Percentiles rank a stretch among this genome's conserved stretches.
Evolutionary conservation across 2,888 invertebrate species (phyloP).

Genomic region (Sphinx pinastri): DNA sequence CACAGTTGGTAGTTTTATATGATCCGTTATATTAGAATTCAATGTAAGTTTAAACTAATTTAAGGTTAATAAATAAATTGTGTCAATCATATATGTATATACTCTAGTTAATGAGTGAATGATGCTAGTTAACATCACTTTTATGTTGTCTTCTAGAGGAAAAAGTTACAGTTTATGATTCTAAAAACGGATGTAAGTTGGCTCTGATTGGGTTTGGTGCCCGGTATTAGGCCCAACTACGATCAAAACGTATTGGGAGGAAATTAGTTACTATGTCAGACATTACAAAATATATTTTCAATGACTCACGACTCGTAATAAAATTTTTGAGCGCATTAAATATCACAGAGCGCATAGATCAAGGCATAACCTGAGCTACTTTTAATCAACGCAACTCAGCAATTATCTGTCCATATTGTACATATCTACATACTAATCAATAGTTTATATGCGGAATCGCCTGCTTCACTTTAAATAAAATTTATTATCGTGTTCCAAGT

Average conservation of each 20-base stretch:
- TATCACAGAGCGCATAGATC: too few relatives aligned
- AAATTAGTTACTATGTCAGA: too few relatives aligned
- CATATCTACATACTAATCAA: not conserved
- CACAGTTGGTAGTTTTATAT: not conserved
- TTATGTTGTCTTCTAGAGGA: too few relatives aligned
- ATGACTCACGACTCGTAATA: not conserved
- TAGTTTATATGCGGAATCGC: constrained; percentile 16
- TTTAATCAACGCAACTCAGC: not conserved
- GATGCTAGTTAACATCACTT: too few relatives aligned
- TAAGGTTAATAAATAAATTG: not conserved
- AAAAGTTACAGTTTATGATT: too few relatives aligned
- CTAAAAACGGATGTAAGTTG: too few relatives aligned
- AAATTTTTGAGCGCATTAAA: not conserved
- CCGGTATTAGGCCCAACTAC: too few relatives aligned
- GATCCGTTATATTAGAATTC: not conserved
- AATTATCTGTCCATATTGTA: not conserved
- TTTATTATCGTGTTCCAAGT: constrained; percentile 22
- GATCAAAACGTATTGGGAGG: too few relatives aligned
- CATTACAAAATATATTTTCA: not conserved
- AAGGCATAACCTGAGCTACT: not conserved
- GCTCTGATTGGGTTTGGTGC: too few relatives aligned
- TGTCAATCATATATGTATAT: too few relatives aligned
- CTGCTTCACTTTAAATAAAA: constrained; percentile 16
- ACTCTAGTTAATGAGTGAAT: too few relatives aligned
- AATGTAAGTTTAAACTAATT: not conserved